These are phyloP conservation scores for Taenioides sp. DNA, from an alignment of 2,797 vertebrate species.

Conservation along the genomic window DNA sequence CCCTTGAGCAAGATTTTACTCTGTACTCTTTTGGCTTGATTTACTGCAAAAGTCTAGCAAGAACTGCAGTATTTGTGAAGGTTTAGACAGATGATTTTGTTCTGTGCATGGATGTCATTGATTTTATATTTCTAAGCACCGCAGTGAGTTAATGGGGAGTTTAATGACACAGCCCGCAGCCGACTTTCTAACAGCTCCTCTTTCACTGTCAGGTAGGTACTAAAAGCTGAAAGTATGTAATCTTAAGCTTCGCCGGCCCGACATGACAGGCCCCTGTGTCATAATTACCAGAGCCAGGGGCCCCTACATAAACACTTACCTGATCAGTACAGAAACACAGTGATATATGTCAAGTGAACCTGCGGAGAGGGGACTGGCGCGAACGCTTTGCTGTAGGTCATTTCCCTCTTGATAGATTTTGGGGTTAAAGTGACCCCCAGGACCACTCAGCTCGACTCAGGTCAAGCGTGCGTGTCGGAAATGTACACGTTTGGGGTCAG, in stretches of 20 bases:
- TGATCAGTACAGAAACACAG: slow-evolving; percentile 14
- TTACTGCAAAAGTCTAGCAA: neutral
- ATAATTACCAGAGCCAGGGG: slow-evolving; percentile 25
- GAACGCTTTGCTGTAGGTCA: slow-evolving; percentile 1
- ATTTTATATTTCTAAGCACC: slow-evolving; percentile 4
- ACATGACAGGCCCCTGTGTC: slow-evolving; percentile 7
- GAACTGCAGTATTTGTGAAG: neutral
- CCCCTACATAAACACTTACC: slow-evolving; percentile 13
- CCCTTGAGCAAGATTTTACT: too few species aligned
- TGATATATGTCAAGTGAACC: slow-evolving; percentile 11
- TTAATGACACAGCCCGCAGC: slow-evolving; percentile 20
- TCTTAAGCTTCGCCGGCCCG: neutral
- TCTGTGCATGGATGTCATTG: neutral
- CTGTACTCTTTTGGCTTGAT: too few species aligned
- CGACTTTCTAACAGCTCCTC: slow-evolving; percentile 16
- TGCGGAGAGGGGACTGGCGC: neutral
- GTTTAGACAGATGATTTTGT: neutral
- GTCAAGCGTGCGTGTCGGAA: slow-evolving; percentile 16
- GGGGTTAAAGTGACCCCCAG: neutral
- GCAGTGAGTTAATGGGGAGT: slow-evolving; percentile 19
- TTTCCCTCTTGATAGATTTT: slow-evolving; percentile 6
- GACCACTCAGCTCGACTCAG: slow-evolving; percentile 8
- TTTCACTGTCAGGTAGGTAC: neutral
- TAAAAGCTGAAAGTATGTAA: slow-evolving; percentile 8
- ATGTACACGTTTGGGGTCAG: slow-evolving; percentile 16